Evolutionary conservation across 2,888 invertebrate species (phyloP), one percentile per base, ranked within the genome.

Genomic region (Trachelus stipa): DNA sequence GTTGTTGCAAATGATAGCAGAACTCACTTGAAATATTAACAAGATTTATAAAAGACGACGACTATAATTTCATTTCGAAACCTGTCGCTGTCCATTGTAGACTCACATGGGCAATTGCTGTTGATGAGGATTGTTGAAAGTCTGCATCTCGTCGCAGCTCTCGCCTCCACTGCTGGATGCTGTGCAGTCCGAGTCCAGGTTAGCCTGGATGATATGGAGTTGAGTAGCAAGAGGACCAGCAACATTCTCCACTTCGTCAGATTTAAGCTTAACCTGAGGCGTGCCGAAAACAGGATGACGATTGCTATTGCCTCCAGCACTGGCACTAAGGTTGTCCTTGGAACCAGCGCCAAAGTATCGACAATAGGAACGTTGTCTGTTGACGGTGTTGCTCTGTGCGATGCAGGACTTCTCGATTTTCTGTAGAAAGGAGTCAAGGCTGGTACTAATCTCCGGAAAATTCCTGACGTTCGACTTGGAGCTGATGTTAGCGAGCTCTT

Each of bases 131-230:
- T 97, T 97, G 91, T 95, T 96, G 92, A 96, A 97, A 80, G 93
- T 92, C 83, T 96, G 94, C 92, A 95, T 94, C 91, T 98, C 98
- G 92, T 98, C 98, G 91, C 97, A 97, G 88, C 97, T 98, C 91
- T 98, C 98, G 56, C 97, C 98, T 76, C 98, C 98, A 30, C 98
- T 98, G 88, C 98, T 98, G 81, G 97, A 97, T 30, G 96, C 97
- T 1, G 98, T 98, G 68, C 97, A 98, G 92, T 98, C 98, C 1
- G 98, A 97, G 91, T 98, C 98, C 82, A 97, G 93, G 86, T 95
- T 95, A 80, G 93, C 93, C 89, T 97, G 96, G 78, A 97, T 94
- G 82, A 96, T 93, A 35, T 94, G 93, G 84, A 98, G 91, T 90
- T 97, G 96, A 0, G 95, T 94, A 75, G 94, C 93, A 81, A 98